phyloP scores from a whole-genome alignment of 2,113 vertebrate species.

The Oncorhynchus clarkii region DNA sequence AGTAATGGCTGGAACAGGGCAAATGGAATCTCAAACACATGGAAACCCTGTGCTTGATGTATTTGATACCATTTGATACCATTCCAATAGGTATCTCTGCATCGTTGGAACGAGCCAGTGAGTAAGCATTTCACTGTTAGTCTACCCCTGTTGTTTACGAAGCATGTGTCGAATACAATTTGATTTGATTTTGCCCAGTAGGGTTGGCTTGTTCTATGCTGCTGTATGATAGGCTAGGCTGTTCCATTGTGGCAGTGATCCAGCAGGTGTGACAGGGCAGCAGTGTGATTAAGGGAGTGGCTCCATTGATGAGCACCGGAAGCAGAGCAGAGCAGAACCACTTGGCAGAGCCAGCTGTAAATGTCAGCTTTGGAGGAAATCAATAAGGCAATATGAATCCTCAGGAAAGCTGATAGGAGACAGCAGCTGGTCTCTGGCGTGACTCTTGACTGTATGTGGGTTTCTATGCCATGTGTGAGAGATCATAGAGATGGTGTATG shows the following conservation, averaged over 20 bases:
- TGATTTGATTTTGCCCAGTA: too few species aligned
- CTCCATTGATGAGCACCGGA: background rate
- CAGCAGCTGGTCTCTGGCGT: background rate
- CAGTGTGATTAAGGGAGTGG: conserved; percentile 49
- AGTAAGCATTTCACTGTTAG: too few species aligned
- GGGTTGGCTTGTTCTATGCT: too few species aligned
- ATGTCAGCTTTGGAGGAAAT: conserved; percentile 65
- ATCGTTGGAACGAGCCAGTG: too few species aligned
- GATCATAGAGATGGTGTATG: background rate
- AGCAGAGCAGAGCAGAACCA: background rate
- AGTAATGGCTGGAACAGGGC: too few species aligned
- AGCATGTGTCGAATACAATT: too few species aligned
- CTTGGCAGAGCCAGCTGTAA: conserved; percentile 48
- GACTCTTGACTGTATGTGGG: background rate
- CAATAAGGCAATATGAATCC: conserved; percentile 59
- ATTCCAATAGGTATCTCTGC: too few species aligned
- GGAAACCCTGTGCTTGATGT: too few species aligned
- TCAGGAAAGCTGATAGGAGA: conserved; percentile 35
- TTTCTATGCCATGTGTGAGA: background rate
- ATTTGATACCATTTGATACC: too few species aligned
- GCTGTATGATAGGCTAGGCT: background rate
- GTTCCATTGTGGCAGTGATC: background rate
- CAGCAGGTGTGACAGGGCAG: conserved; percentile 2
- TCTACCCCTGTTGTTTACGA: too few species aligned
- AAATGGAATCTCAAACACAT: too few species aligned